Evolutionary conservation across 2,797 vertebrate species (phyloP).

Genomic region (Acanthurus tractus): DNA sequence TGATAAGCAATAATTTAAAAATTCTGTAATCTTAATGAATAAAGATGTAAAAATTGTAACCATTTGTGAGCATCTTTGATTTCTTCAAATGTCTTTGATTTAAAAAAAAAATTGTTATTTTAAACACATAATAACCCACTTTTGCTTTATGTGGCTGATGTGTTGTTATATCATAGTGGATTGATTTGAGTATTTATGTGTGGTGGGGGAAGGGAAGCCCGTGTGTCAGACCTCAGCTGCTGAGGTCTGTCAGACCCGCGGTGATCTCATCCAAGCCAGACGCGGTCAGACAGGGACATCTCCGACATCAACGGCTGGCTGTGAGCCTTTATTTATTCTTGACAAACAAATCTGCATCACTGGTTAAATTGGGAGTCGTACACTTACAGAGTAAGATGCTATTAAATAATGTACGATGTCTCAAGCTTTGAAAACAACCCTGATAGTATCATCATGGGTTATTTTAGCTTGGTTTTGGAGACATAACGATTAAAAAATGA

Average conservation of each 20-base stretch:
- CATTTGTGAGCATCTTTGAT: slow-evolving; percentile 14
- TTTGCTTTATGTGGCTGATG: neutral
- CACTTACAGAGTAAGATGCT: neutral
- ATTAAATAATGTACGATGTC: too few species aligned
- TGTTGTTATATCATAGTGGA: neutral
- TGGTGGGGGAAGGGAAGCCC: neutral
- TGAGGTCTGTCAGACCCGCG: slow-evolving; percentile 42
- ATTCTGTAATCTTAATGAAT: slow-evolving; percentile 94
- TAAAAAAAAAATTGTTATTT: neutral
- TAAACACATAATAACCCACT: neutral
- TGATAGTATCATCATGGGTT: neutral
- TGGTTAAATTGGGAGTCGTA: neutral
- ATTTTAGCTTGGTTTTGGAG: neutral
- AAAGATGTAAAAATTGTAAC: slow-evolving; percentile 84
- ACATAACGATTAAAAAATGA: neutral
- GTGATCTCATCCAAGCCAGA: slow-evolving; percentile 57
- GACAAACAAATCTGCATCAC: neutral
- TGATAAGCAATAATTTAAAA: slow-evolving; percentile 95
- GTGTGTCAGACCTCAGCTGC: slow-evolving; percentile 59
- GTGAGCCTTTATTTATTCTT: slow-evolving; percentile 39
- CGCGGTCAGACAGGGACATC: slow-evolving; percentile 51
- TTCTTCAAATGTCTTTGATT: neutral
- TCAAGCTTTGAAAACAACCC: too few species aligned
- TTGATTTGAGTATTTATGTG: slow-evolving; percentile 26
- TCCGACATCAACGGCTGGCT: slow-evolving; percentile 53